Base-by-base conservation (phyloP, 2,113 vertebrate genomes). In the Lagopus muta region DNA sequence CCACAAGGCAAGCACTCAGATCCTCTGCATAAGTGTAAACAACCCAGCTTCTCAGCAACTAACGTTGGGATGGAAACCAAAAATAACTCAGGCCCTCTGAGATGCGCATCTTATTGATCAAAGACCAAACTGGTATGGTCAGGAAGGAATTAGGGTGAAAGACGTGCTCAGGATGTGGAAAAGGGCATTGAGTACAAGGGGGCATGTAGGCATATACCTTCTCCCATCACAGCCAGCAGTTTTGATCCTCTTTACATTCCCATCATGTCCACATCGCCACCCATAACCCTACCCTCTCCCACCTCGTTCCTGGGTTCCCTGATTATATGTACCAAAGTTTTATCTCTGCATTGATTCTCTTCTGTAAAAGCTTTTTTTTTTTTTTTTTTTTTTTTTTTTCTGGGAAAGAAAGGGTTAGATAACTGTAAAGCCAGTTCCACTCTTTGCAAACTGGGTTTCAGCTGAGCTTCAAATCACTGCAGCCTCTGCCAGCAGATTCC, bases 401-500 rank as follows among this genome's bases (percentile, higher is more conserved):
- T 22, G 55, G 82, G 45, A 5, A 90, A 72, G 85, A 88, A 93
- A 58, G 82, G 48, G 88, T 90, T 74, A 83, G 52, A 38, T 17
- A 73, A 34, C 69, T 77, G 0, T 0, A 13, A 85, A 93, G 38
- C 66, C 69, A 88, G 50, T 73, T 47, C 38, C 2, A 3, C 60
- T 88, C 9, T 89, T 82, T 91, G 71, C 82, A 88, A 92, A 89
- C 64, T 5, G 32, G 17, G 34, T 11, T 94, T 86, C 52, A 67
- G 58, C 67, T 10, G 2, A n/a, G 50, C 47, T 77, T 86, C 76
- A 81, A 60, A 92, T 65, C 55, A 15, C 69, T 28, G 79, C 84
- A 91, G 77, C 54, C 73, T 75, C 69, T 70, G 74, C 86, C 66
- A 76, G 79, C 60, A 45, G 64, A 24, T 64, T 85, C 38, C 92